Percentiles rank a stretch among this genome's conserved stretches.
phyloP scores from a whole-genome alignment of 1,140 invertebrate genomes.

The Conopomorpha cramerella region DNA sequence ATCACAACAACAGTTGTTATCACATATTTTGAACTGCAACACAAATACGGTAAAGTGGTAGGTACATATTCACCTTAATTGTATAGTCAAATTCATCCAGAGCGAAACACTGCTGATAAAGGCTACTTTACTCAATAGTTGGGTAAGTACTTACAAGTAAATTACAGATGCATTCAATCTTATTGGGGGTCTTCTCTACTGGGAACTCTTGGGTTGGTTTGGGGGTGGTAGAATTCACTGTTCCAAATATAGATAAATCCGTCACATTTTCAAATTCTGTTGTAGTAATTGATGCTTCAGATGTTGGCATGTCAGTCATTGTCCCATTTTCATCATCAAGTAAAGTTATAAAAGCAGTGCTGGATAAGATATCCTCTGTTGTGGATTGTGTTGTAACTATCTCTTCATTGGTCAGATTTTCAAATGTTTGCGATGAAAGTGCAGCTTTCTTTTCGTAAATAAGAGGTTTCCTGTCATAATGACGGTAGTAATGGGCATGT shows the following conservation, averaged over 20 bases:
- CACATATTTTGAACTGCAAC: conserved; percentile 65
- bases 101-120: too few relatives aligned
- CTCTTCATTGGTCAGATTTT: too few relatives aligned
- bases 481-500: conserved; percentile 33
- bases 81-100: too few relatives aligned
- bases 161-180: conserved; percentile 50
- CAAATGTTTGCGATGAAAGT: too few relatives aligned
- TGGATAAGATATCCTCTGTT: too few relatives aligned
- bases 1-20: conserved; percentile 80
- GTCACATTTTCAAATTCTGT: conserved; percentile 41
- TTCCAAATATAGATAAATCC: conserved; percentile 27
- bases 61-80: too few relatives aligned
- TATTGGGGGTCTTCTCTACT: conserved; percentile 15
- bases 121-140: too few relatives aligned
- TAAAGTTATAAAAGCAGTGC: too few relatives aligned
- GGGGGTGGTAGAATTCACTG: conserved; percentile 15
- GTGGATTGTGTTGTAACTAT: too few relatives aligned
- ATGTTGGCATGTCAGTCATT: conserved; percentile 21
- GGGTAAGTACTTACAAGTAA: conserved; percentile 53
- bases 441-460: too few relatives aligned
- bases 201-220: conserved; percentile 14
- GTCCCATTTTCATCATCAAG: conserved; percentile 35
- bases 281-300: conserved; percentile 17
- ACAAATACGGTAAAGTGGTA: too few relatives aligned
- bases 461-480: conserved; percentile 4